Evolutionary conservation across 2,797 vertebrate species (phyloP), one percentile per base, ranked within the genome.

Genomic region (Spheniscus humboldti): DNA sequence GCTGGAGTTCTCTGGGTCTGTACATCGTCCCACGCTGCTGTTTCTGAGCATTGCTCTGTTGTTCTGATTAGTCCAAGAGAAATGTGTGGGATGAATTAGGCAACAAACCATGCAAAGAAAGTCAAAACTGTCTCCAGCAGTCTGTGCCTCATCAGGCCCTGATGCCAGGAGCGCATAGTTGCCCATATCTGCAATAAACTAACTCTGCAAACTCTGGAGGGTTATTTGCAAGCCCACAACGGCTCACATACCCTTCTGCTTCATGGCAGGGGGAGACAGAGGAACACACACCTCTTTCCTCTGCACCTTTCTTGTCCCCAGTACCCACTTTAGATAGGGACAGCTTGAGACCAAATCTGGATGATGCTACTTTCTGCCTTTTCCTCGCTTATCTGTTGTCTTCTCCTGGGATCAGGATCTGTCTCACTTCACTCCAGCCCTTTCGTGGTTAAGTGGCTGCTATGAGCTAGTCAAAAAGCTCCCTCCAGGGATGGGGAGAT

Each of bases 101-200:
- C 56, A 72, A 52, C 17, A 90, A 80, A 60, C 3, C 11, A 19
- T 2, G 16, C 60, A 67, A 23, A 86, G 53, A 72, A 81, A 66
- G 60, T 31, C n/a, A 62, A 35, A 94, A 72, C 31, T 20, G 13
- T 27, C n/a, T 59, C 48, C 50, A 69, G 50, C n/a, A 37, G 13
- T 3, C 45, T 66, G 64, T 71, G 27, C 62, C 27, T 64, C 39
- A 10, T 60, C 23, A 41, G 55, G 12, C 39, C 48, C 30, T 3
- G 4, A 14, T 27, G 28, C 28, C 43, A 60, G 45, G 35, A 86
- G 19, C 1, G 0, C 15, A 1, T 1, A 20, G 63, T 18, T 66
- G 20, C 47, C 80, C 52, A 7, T 20, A 30, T 3, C 6, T 24
- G 33, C 18, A 5, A 10, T 50, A 43, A 81, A 15, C 43, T 50